Evolutionary conservation across 2,888 invertebrate genomes (phyloP), one percentile per base, ranked within the genome.

Genomic region (Morinoia aosen): DNA sequence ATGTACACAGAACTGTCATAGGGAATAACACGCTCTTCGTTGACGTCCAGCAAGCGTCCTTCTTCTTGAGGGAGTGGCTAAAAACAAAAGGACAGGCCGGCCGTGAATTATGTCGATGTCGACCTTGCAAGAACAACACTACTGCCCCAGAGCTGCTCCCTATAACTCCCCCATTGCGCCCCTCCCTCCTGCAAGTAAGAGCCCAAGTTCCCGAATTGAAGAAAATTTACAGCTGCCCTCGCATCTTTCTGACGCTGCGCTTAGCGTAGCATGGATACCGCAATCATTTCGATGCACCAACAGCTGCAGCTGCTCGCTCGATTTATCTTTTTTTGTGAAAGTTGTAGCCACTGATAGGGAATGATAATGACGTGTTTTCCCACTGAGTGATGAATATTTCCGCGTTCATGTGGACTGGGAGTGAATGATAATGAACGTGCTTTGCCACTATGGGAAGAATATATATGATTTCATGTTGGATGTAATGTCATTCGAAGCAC

Each of bases 81-180:
- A 90, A 90, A 90, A 40, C 90, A 90, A 90, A 14, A 48, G 90
- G 90, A 90, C 40, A 48, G 14, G 40, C 33, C 14, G 39, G 90
- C 48, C 90, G 39, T 14, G 90, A 90, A 40, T 90, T 90, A 90
- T 90, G 90, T 40, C 90, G 90, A 90, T 90, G 90, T 90, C 90
- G 90, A 48, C 48, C 39, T 14, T 48, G 90, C 90, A 90, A 90
- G 48, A 90, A 90, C 16, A 11, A 39, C 48, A 40, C 39, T 5
- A 90, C 90, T 10, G 10, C 16, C 39, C 90, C 12, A 39, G 0
- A 40, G 40, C 40, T 39, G 40, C 40, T 39, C 39, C 90, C 48
- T 16, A 40, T 39, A 39, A 40, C 48, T 48, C 14, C 10, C 14
- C 7, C 19, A 7, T 16, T 48, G 40, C 39, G 2, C 90, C 90